These are phyloP conservation scores for Seladonia tumulorum DNA, from an alignment of 2,888 invertebrate genomes.

Conservation along the genomic window DNA sequence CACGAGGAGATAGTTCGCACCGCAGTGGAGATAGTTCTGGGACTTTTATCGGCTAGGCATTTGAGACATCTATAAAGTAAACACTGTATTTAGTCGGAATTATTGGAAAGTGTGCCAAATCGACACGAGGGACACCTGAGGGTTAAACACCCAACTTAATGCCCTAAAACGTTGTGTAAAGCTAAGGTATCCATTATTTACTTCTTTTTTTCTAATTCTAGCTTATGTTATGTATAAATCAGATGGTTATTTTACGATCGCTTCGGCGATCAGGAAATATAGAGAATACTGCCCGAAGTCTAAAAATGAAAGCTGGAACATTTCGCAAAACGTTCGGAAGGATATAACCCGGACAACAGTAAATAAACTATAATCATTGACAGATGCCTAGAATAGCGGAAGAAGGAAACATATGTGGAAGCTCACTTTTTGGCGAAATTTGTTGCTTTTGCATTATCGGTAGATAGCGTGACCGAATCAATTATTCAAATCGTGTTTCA, in stretches of 20 bases:
- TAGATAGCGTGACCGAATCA: background rate
- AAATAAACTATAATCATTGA: conserved; percentile 4
- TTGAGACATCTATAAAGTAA: no score
- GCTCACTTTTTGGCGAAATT: background rate
- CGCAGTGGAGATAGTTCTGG: no score
- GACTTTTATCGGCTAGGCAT: no score
- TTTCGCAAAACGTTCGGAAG: background rate
- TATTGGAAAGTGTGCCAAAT: background rate
- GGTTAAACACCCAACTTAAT: no score
- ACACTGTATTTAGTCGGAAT: no score
- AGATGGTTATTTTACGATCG: background rate
- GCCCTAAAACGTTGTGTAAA: background rate
- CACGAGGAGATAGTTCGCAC: no score
- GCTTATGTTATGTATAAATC: background rate
- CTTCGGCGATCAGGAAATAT: background rate
- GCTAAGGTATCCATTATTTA: background rate
- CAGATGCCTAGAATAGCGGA: background rate
- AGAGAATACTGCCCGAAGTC: background rate
- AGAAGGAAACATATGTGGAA: background rate
- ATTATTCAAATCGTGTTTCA: background rate
- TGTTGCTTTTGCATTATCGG: background rate
- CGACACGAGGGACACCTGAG: no score
- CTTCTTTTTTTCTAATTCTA: background rate
- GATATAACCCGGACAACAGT: background rate
- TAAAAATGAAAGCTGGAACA: background rate